Conservation (phyloP, 2,888 invertebrate genomes). For the Drosophila macrospina region DNA sequence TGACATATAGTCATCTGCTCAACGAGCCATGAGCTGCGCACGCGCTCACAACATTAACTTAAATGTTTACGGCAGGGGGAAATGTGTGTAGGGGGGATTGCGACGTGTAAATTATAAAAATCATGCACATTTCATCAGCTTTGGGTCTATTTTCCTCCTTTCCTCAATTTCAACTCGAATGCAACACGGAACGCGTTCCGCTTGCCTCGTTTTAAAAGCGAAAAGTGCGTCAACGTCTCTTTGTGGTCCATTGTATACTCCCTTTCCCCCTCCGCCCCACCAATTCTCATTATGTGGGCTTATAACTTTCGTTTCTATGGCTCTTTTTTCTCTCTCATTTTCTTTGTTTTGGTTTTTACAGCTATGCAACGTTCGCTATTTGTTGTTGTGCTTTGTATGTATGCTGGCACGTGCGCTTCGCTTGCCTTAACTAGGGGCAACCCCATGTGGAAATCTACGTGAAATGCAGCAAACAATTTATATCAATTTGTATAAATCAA, state of each 20-base stretch:
- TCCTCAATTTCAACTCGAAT: slow-evolving; percentile 20
- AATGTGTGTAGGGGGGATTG: slow-evolving; percentile 5
- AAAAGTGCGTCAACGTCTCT: slow-evolving; percentile 70
- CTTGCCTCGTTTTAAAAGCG: slow-evolving; percentile 67
- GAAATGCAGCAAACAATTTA: slow-evolving; percentile 2
- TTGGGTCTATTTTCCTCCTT: slow-evolving; percentile 32
- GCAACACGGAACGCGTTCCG: slow-evolving; percentile 58
- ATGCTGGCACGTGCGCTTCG: slow-evolving; percentile 66
- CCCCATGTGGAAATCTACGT: slow-evolving; percentile 63
- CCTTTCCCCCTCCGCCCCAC: slow-evolving; percentile 17
- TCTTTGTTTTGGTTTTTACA: slow-evolving; percentile 27
- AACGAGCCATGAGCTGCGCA: slow-evolving; percentile 59
- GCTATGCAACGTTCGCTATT: slow-evolving; percentile 45
- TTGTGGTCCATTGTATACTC: slow-evolving; percentile 55
- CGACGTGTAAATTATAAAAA: slow-evolving; percentile 68
- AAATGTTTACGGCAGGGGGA: not conserved
- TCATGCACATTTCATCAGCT: slow-evolving; percentile 72
- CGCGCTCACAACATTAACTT: slow-evolving; percentile 34
- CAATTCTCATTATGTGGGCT: slow-evolving; percentile 39
- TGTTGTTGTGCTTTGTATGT: slow-evolving; percentile 36
- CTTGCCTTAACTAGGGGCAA: slow-evolving; percentile 2
- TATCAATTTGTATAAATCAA: not conserved
- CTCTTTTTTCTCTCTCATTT: slow-evolving; percentile 18
- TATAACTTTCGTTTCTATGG: slow-evolving; percentile 66
- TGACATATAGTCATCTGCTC: slow-evolving; percentile 29